Percentiles rank a stretch among this genome's conserved stretches.
Evolutionary conservation across 1,140 invertebrate genomes (phyloP).

Genomic region (Achroia grisella): DNA sequence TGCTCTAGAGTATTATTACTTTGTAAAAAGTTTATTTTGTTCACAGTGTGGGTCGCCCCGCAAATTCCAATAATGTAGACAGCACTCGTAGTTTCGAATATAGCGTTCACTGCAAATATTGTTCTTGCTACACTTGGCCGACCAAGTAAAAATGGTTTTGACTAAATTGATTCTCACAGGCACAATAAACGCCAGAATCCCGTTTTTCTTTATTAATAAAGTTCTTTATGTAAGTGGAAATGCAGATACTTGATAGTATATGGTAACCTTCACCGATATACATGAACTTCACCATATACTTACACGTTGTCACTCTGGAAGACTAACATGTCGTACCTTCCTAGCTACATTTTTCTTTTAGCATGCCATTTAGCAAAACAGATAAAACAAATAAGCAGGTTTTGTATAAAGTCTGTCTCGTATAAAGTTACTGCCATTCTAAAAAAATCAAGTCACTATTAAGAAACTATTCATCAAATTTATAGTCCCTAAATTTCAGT

Average conservation of each 20-base stretch:
- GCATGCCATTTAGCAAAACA: no score
- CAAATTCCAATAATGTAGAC: constrained; percentile 46
- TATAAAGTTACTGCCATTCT: no score
- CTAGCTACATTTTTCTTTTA: no score
- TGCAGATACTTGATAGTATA: no score
- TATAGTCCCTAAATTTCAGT: constrained; percentile 59
- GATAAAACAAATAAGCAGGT: no score
- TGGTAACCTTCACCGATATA: no score
- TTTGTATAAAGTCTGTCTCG: no score
- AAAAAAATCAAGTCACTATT: constrained; percentile 29
- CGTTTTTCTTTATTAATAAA: constrained; percentile 3
- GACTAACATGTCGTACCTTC: no score
- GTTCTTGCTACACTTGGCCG: constrained; percentile 35
- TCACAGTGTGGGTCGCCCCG: constrained; percentile 15
- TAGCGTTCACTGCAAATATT: constrained; percentile 50
- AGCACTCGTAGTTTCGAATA: constrained; percentile 39
- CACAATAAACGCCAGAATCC: constrained; percentile 15
- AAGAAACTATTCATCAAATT: constrained; percentile 58
- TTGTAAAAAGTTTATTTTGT: background rate
- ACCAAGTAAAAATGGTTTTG: constrained; percentile 41
- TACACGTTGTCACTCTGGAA: no score
- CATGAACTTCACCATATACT: no score
- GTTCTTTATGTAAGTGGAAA: no score
- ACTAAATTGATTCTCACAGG: constrained; percentile 40
- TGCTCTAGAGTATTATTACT: background rate